Conservation (phyloP, 2,113 vertebrate genomes). For the Phalacrocorax carbo region DNA sequence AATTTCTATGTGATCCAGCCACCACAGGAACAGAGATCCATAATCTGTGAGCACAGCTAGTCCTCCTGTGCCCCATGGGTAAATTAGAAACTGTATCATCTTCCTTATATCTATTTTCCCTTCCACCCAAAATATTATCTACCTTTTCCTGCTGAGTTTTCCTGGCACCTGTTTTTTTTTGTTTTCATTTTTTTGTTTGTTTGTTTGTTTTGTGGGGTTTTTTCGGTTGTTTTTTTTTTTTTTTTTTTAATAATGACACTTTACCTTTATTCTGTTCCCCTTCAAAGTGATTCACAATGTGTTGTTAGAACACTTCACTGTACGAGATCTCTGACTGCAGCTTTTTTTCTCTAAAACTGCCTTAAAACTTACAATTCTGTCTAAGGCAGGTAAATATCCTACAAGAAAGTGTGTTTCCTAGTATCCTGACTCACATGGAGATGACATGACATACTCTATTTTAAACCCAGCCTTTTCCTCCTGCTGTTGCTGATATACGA, state of each 20-base stretch:
- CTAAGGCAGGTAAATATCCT: slow-evolving; percentile 3
- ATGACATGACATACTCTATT: neutral
- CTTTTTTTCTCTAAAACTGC: neutral
- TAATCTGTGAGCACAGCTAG: neutral
- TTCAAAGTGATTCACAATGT: neutral
- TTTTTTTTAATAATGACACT: neutral
- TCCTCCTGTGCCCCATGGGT: neutral
- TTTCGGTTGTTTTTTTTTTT: too few relatives aligned
- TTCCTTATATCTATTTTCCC: neutral
- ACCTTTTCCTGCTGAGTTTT: neutral
- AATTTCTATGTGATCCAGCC: neutral
- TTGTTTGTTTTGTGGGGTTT: too few relatives aligned
- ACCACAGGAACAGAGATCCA: neutral
- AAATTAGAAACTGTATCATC: neutral
- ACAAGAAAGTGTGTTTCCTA: neutral
- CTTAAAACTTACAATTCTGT: neutral
- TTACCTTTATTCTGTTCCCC: neutral
- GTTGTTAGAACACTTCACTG: neutral
- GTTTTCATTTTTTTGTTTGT: too few relatives aligned
- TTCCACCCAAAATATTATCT: neutral
- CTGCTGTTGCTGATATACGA: neutral
- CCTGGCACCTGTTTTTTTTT: neutral
- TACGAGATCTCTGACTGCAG: neutral
- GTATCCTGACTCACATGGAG: neutral
- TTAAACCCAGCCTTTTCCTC: neutral